A percentile compares a stretch with the other conserved stretches of the same genome.
phyloP scores from a whole-genome alignment of 2,113 vertebrate genomes.

The Lota lota region DNA sequence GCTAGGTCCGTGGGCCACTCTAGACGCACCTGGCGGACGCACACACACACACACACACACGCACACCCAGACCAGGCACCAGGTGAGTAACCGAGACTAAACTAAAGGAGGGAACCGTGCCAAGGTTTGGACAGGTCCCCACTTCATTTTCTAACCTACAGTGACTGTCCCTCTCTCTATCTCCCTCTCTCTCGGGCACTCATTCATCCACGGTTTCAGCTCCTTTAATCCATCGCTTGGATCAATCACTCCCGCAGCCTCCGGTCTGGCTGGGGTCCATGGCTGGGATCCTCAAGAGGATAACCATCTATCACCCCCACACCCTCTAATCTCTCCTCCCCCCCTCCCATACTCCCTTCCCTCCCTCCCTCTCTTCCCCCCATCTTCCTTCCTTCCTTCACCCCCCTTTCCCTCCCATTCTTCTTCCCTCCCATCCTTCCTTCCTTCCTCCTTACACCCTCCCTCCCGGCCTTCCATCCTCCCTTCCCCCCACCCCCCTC shows the following conservation, averaged over 20 bases:
- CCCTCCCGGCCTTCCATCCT: neutral
- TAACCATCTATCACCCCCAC: constrained; percentile 56
- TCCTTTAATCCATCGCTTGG: constrained; percentile 46
- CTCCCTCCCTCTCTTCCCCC: neutral
- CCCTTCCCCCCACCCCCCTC: constrained; percentile 4
- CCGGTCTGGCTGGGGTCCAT: constrained; percentile 88
- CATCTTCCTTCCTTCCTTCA: neutral
- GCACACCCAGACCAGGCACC: too few relatives aligned
- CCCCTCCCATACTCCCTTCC: neutral
- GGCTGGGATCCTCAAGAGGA: constrained; percentile 76
- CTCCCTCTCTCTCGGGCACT: constrained; percentile 29
- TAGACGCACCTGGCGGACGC: constrained; percentile 83
- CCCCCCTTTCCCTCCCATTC: neutral
- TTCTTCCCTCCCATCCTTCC: neutral
- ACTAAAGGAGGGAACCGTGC: constrained; percentile 8
- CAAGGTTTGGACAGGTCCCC: constrained; percentile 37
- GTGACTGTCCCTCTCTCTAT: constrained; percentile 42
- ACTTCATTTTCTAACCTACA: constrained; percentile 41
- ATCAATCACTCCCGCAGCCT: constrained; percentile 48
- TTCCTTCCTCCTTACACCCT: neutral
- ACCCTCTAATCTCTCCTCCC: neutral
- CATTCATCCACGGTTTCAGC: constrained; percentile 40
- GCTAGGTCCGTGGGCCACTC: constrained; percentile 99
- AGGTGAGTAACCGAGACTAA: constrained; percentile 19
- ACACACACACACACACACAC: neutral